Evolutionary conservation across 2,888 invertebrate genomes (phyloP).

Genomic region (Podabrus alpinus): DNA sequence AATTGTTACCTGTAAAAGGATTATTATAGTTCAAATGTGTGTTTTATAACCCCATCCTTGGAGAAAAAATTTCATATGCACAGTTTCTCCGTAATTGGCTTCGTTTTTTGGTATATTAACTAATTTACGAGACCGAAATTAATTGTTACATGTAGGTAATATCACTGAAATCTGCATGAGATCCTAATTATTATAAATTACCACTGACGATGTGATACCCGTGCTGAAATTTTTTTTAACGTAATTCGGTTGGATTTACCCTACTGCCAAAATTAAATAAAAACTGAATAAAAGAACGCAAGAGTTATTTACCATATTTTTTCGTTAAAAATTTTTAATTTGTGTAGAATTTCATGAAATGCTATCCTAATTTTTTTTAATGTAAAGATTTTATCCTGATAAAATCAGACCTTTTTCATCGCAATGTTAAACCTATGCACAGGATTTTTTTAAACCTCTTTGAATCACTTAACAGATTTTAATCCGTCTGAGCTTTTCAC

Average conservation of each 20-base stretch:
- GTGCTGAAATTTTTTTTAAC: background rate
- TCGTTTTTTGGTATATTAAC: background rate
- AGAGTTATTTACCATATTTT: background rate
- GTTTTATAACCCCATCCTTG: background rate
- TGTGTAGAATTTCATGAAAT: background rate
- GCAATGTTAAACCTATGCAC: background rate
- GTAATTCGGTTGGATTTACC: background rate
- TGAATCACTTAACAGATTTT: too few relatives aligned
- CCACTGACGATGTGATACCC: background rate
- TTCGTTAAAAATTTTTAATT: background rate
- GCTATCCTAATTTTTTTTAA: background rate
- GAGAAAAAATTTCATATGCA: background rate
- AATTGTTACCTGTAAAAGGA: background rate
- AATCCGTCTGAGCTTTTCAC: too few relatives aligned
- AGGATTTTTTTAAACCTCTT: too few relatives aligned
- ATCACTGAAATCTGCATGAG: background rate
- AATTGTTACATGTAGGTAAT: background rate
- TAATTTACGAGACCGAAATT: background rate
- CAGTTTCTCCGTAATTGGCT: background rate
- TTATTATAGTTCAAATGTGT: background rate
- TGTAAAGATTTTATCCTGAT: background rate
- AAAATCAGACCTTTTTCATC: background rate
- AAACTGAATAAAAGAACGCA: background rate
- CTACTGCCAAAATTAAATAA: background rate
- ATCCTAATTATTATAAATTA: background rate